phyloP scores from a whole-genome alignment of 1,140 invertebrate species.

The Mactra quadrangularis region DNA sequence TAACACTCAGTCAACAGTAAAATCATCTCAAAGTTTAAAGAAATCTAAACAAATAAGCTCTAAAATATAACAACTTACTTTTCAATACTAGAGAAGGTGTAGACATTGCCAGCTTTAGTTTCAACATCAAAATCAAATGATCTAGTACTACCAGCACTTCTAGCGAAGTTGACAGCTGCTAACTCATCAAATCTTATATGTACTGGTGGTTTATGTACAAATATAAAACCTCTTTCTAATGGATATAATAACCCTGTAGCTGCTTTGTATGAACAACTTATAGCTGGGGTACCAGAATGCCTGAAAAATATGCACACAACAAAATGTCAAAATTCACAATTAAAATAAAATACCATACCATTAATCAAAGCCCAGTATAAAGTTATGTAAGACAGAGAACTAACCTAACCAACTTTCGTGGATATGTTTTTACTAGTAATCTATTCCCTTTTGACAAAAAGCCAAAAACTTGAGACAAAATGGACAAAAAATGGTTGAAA shows the following conservation, averaged over 20 bases:
- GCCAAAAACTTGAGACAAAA: too few species aligned
- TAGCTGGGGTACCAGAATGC: constrained; percentile 94
- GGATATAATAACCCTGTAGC: constrained; percentile 98
- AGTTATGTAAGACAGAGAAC: too few species aligned
- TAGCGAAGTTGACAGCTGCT: constrained; percentile 96
- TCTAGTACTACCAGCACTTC: constrained; percentile 95
- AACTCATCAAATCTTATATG: constrained; percentile 99
- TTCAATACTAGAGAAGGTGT: constrained; percentile 99
- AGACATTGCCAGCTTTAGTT: constrained; percentile 93
- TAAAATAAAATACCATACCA: too few species aligned
- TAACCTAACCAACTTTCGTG: too few species aligned
- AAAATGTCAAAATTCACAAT: constrained; percentile 21
- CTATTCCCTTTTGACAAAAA: too few species aligned
- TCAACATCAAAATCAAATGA: constrained; percentile 96
- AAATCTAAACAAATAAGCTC: too few species aligned
- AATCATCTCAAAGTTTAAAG: too few species aligned
- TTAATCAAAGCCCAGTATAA: too few species aligned
- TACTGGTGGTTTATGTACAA: constrained; percentile 99
- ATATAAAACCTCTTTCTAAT: constrained; percentile 99
- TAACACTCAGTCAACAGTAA: too few species aligned
- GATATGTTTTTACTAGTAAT: too few species aligned
- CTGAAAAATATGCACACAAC: constrained; percentile 86
- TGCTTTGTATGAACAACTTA: constrained; percentile 99
- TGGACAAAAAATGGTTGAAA: too few species aligned
- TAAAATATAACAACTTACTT: constrained; percentile 86